Percentiles rank a stretch among this genome's conserved stretches.
These are phyloP conservation scores for Nannospalax galili DNA, from an alignment of 2,113 vertebrate species.

Conservation along the genomic window DNA sequence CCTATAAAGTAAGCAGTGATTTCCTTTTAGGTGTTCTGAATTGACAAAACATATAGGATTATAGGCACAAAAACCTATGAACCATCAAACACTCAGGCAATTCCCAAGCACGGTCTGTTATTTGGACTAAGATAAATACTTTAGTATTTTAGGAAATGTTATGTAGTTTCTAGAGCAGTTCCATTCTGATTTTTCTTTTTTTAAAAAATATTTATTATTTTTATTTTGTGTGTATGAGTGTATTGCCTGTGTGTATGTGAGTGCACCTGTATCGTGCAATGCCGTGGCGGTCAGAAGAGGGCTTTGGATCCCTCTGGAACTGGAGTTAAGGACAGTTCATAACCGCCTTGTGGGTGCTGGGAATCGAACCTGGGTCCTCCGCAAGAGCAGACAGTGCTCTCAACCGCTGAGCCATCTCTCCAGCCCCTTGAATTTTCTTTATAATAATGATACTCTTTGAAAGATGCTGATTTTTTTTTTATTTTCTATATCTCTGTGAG, in stretches of 20 bases:
- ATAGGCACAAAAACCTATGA: not conserved
- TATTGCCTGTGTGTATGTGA: no score
- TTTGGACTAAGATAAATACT: not conserved
- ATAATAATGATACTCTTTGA: not conserved
- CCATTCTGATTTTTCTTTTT: not conserved
- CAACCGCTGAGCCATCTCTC: no score
- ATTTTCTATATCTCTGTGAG: not conserved
- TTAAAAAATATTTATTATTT: no score
- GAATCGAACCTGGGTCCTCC: no score
- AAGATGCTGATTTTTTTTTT: not conserved
- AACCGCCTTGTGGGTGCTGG: no score
- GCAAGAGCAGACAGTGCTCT: no score
- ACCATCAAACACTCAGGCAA: not conserved
- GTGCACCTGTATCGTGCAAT: no score
- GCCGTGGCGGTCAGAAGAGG: no score
- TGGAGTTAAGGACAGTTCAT: no score
- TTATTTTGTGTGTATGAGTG: no score
- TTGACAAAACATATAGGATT: not conserved
- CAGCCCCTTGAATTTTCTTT: no score
- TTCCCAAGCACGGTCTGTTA: not conserved
- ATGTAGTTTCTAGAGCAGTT: not conserved
- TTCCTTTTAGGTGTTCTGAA: slow-evolving; percentile 15
- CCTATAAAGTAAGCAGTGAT: slow-evolving; percentile 76
- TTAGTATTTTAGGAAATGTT: not conserved
- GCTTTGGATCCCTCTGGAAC: no score